Evolutionary conservation across 2,113 vertebrate species (phyloP), one percentile per base, ranked within the genome.

Genomic region (Leptobrachium leishanense): DNA sequence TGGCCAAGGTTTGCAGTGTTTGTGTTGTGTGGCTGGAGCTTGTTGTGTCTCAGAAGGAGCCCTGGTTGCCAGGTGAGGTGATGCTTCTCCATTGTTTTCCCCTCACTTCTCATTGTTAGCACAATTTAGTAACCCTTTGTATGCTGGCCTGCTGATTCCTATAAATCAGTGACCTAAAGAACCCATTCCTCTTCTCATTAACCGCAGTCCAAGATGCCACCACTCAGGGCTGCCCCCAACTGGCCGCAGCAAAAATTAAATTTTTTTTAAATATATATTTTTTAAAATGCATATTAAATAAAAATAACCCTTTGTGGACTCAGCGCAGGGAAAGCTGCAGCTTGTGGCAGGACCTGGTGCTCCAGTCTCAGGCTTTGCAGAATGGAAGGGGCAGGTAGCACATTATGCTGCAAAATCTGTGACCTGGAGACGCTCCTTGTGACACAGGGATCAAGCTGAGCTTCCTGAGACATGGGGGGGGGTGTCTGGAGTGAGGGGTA

Each of bases 41-140:
- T 76, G 74, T 76, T 71, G 59, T 72, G 70, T 78, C 31, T 66
- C n/a, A 42, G 40, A 8, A 59, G 44, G 12, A 31, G 12, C 9
- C 70, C 73, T n/a, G 12, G 77, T 80, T 80, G 40, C 77, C 57
- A 80, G 46, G 63, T 4, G 4, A 50, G 63, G 44, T 57, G 62
- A 67, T 67, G 64, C 77, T 59, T 66, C 6, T 46, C 53, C 54
- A 68, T 71, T 72, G 76, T 78, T 50, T 50, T 5, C 46, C 4
- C 39, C 1, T 64, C 62, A 13, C 20, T 31, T 31, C 20, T 31
- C 20, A 31, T 31, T 31, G 20, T 31, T 31, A 31, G 20, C 20
- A 31, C 20, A 31, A 31, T n/a, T n/a, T n/a, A n/a, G 20, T 31
- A 31, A 31, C 20, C 20, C 20, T 31, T 31, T 31, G 20, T 31